Evolutionary conservation across 2,797 vertebrate species (phyloP).

Genomic region (Aulostomus chinensis): DNA sequence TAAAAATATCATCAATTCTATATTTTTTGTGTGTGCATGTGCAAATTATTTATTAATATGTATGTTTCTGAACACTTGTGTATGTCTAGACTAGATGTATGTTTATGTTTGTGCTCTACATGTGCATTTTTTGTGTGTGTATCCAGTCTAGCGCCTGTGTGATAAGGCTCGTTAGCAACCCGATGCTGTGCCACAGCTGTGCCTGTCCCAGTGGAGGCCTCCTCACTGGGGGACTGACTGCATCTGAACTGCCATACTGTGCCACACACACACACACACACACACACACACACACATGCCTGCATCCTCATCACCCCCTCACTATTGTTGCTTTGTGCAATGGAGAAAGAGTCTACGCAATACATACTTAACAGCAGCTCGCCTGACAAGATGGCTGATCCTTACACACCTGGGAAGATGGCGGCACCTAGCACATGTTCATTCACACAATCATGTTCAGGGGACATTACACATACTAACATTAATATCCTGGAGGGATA

Average conservation of each 20-base stretch:
- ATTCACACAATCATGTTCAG: too few species aligned
- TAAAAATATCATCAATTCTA: too few species aligned
- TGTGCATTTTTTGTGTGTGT: slow-evolving; percentile 11
- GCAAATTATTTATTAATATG: too few species aligned
- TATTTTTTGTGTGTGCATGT: too few species aligned
- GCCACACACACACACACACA: slow-evolving; percentile 27
- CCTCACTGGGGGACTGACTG: slow-evolving; percentile 59
- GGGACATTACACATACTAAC: too few species aligned
- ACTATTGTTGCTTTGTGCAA: slow-evolving; percentile 34
- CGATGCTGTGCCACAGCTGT: slow-evolving; percentile 76
- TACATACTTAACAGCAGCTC: slow-evolving; percentile 33
- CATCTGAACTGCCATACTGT: slow-evolving; percentile 71
- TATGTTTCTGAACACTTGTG: too few species aligned
- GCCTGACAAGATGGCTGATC: slow-evolving; percentile 67
- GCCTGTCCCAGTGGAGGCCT: slow-evolving; percentile 65
- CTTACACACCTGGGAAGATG: slow-evolving; percentile 65
- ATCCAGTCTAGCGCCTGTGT: slow-evolving; percentile 43
- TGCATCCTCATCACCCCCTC: slow-evolving; percentile 26
- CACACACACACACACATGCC: slow-evolving; percentile 1
- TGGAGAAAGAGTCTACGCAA: slow-evolving; percentile 30
- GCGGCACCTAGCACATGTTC: slow-evolving; percentile 33
- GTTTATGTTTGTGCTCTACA: neutral
- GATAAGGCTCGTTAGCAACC: slow-evolving; percentile 79
- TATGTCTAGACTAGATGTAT: neutral
- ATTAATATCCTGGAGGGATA: too few species aligned